Evolutionary conservation across 1,140 invertebrate genomes (phyloP).

Genomic region (Macrobrachium rosenbergii): DNA sequence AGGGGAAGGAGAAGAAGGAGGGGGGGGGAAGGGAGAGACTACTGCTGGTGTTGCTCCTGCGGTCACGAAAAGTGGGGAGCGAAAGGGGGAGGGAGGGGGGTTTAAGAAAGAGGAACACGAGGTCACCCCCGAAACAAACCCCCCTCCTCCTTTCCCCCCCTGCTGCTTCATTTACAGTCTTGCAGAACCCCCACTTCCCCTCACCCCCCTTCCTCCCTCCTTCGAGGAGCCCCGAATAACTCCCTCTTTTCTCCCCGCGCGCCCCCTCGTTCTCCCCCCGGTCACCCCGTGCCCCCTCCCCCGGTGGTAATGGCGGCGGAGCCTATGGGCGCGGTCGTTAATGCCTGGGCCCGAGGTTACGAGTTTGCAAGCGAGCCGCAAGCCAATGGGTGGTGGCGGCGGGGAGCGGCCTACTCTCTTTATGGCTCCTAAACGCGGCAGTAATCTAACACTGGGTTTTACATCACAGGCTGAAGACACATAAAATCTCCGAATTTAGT

Average conservation of each 20-base stretch:
- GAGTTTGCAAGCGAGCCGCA: constrained; percentile 55
- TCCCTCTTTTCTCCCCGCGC: constrained; percentile 17
- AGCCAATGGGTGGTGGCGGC: constrained; percentile 49
- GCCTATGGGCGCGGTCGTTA: constrained; percentile 62
- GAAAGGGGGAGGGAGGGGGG: not conserved
- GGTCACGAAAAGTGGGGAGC: not conserved
- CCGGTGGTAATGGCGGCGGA: constrained; percentile 47
- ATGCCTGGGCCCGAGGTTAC: constrained; percentile 59
- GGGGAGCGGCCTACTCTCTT: constrained; percentile 62
- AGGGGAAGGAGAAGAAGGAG: too few species aligned
- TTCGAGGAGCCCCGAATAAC: constrained; percentile 15
- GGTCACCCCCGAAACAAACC: constrained; percentile 10
- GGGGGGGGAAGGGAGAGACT: not conserved
- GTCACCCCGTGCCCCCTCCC: constrained; percentile 5
- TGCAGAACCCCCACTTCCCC: not conserved
- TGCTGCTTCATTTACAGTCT: not conserved
- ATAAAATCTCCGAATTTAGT: constrained; percentile 64
- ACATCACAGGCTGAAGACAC: constrained; percentile 64
- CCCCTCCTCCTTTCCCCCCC: not conserved
- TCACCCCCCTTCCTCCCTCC: not conserved
- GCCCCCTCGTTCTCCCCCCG: constrained; percentile 12
- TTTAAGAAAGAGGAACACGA: constrained; percentile 8
- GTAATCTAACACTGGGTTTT: constrained; percentile 60
- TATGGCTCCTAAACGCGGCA: constrained; percentile 60
- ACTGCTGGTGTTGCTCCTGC: not conserved